Percentiles rank a stretch among this genome's conserved stretches.
Conservation (phyloP, 2,888 invertebrate species). For the Herminia tarsipennalis region DNA sequence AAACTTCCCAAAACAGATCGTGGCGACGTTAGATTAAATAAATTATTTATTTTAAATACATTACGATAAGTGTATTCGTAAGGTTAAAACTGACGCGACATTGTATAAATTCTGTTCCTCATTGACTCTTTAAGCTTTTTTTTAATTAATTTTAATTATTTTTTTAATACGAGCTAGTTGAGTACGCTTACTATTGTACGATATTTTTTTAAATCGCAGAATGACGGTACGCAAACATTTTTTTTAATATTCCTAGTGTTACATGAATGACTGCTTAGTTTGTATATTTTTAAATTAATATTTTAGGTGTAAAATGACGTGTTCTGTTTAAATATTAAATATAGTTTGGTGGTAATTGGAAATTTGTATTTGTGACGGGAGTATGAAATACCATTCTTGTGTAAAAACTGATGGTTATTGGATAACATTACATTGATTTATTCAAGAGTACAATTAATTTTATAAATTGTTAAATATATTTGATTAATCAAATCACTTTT, state of each 20-base stretch:
- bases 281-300: constrained; percentile 77
- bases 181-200: constrained; percentile 82
- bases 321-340: constrained; percentile 67
- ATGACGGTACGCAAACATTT: constrained; percentile 62
- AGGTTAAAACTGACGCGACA: constrained; percentile 44
- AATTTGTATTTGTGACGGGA: constrained; percentile 48
- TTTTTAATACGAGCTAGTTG: constrained; percentile 73
- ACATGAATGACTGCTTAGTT: constrained; percentile 84
- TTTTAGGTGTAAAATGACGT: constrained; percentile 63
- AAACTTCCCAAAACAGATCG: constrained; percentile 5
- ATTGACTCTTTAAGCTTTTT: constrained; percentile 53
- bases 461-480: constrained; percentile 7
- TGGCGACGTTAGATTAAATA: constrained; percentile 52
- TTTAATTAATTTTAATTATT: constrained; percentile 62
- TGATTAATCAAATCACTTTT: too few relatives aligned
- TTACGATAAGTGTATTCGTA: constrained; percentile 40
- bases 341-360: constrained; percentile 60
- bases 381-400: constrained; percentile 48
- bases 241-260: constrained; percentile 73
- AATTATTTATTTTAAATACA: constrained; percentile 58
- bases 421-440: background rate
- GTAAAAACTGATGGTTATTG: constrained; percentile 37
- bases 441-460: background rate
- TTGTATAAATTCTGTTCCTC: constrained; percentile 73
- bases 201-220: constrained; percentile 64